phyloP scores from a whole-genome alignment of 2,113 vertebrate genomes.

The Microtus montanus region DNA sequence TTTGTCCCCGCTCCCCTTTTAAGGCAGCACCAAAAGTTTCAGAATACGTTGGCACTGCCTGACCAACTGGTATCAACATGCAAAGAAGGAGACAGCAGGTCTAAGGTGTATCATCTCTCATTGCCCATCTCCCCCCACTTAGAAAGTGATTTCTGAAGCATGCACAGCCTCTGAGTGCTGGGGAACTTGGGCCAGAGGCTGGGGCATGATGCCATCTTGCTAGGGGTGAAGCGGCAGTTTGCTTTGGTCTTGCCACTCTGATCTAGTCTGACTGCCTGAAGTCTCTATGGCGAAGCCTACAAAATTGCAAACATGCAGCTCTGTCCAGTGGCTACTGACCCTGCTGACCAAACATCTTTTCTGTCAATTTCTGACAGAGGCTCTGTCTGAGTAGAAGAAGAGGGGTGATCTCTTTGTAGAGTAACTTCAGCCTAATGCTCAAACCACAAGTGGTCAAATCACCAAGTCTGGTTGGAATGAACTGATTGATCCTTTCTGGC shows the following conservation, averaged over 20 bases:
- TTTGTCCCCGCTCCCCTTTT: neutral
- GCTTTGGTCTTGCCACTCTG: neutral
- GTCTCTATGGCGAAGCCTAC: conserved; percentile 60
- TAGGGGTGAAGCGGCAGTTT: neutral
- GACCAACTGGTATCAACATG: neutral
- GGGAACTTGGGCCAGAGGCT: neutral
- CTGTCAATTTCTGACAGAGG: conserved; percentile 43
- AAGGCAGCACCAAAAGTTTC: neutral
- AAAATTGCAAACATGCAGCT: neutral
- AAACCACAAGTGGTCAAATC: conserved; percentile 66
- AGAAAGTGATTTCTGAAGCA: conserved; percentile 7
- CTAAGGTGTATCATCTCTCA: neutral
- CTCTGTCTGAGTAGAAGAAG: conserved; percentile 59
- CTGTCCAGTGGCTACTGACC: conserved; percentile 35
- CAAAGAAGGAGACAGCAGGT: neutral
- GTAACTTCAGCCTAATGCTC: conserved; percentile 62
- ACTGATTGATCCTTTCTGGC: conserved; percentile 63
- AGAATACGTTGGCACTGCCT: neutral
- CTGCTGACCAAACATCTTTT: conserved; percentile 63
- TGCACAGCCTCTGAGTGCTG: neutral
- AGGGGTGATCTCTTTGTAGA: conserved; percentile 61
- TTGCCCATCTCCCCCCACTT: neutral
- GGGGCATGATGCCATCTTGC: neutral
- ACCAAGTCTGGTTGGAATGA: conserved; percentile 66
- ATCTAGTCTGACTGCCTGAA: neutral